A percentile compares a stretch with the other conserved stretches of the same genome.
Conservation (phyloP, 1,140 invertebrate genomes). For the Himalopsyche phryganea region DNA sequence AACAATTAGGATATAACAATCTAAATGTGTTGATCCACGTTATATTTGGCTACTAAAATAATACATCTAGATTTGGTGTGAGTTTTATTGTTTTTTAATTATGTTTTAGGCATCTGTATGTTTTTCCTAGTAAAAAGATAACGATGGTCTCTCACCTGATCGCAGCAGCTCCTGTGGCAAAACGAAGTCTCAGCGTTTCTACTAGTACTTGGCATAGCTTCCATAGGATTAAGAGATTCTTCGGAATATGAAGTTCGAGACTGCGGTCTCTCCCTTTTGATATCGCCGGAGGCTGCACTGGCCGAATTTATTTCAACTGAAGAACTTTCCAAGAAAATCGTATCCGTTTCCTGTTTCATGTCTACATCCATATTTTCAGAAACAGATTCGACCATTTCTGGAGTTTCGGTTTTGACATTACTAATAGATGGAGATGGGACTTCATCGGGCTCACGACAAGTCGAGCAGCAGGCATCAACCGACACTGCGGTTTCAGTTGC, state of each 20-base stretch:
- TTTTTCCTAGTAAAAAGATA: too few relatives aligned
- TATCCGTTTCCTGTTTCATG: slow-evolving; percentile 21
- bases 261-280: slow-evolving; percentile 16
- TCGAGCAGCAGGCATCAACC: neutral
- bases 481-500: neutral
- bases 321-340: neutral
- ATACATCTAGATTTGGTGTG: too few relatives aligned
- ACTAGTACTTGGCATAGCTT: slow-evolving; percentile 21
- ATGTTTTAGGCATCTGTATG: too few relatives aligned
- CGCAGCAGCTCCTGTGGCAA: slow-evolving; percentile 17
- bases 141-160: too few relatives aligned
- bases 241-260: neutral
- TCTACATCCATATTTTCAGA: slow-evolving; percentile 26
- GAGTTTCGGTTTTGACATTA: slow-evolving; percentile 7
- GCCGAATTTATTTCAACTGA: neutral
- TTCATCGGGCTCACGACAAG: slow-evolving; percentile 4
- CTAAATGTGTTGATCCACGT: too few relatives aligned
- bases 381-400: neutral
- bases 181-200: neutral
- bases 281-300: neutral
- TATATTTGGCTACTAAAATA: too few relatives aligned
- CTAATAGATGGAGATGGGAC: slow-evolving; percentile 4
- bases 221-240: neutral
- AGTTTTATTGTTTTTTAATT: too few relatives aligned
- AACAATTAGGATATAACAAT: too few relatives aligned